phyloP scores from a whole-genome alignment of 2,113 vertebrate genomes.

The Myotis yumanensis region DNA sequence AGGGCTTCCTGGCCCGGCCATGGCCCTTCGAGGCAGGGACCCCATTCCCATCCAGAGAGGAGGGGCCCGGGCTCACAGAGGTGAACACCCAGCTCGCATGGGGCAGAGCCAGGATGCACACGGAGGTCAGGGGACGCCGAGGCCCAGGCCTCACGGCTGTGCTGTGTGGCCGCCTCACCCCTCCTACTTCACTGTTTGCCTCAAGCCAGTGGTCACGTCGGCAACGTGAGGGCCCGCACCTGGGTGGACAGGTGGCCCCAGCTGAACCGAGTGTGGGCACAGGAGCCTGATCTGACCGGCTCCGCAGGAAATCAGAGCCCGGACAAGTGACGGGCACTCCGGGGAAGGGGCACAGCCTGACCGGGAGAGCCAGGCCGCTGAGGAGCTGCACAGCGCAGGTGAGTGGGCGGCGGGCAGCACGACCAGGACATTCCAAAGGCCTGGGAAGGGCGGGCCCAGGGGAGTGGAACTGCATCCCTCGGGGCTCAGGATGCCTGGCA shows the following conservation, averaged over 20 bases:
- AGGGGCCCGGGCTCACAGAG: not conserved
- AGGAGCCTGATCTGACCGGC: fast-evolving
- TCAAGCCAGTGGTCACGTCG: not conserved
- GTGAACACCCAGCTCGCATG: fast-evolving
- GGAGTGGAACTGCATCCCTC: not conserved
- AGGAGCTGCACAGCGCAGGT: not conserved
- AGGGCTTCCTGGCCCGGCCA: not conserved
- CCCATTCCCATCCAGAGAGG: not conserved
- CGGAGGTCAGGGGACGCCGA: fast-evolving
- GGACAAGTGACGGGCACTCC: not conserved
- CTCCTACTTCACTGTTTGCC: not conserved
- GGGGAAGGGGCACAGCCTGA: not conserved
- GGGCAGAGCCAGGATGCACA: not conserved
- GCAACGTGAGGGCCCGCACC: fast-evolving
- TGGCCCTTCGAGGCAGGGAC: not conserved
- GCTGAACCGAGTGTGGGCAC: not conserved
- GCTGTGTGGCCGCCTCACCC: not conserved
- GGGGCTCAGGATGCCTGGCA: not conserved
- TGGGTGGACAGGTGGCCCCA: not conserved
- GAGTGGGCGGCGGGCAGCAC: not conserved
- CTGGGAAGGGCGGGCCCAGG: not conserved
- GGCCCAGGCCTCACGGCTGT: fast-evolving
- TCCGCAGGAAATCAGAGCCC: not conserved
- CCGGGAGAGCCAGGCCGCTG: not conserved
- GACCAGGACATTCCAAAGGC: not conserved